Base-by-base conservation (phyloP, 2,113 vertebrate species). In the Gasterosteus aculeatus region DNA sequence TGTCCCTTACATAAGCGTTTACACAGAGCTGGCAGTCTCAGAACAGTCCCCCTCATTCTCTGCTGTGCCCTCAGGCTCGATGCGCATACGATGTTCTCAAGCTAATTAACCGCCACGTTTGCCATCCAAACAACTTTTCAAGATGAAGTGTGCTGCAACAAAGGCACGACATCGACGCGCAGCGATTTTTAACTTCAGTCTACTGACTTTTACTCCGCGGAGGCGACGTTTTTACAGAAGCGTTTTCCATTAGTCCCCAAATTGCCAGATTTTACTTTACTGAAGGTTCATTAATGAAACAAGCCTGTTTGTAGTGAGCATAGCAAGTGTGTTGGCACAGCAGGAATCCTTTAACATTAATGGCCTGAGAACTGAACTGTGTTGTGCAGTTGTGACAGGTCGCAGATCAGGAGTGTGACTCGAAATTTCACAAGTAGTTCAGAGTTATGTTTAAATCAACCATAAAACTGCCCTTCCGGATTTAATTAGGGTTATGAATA, bases 1-100 rank as follows among this genome's bases (percentile, higher is more conserved):
- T 87, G 70, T 77, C 76, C 72, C 84, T 88, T 89, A 84, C 77
- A 62, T 85, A 87, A 87, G 85, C 82, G 71, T 85, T 87, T 73
- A 82, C 77, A 83, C 82, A 69, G 75, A 56, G 78, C 75, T 33
- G 75, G 75, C 73, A 57, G 60, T 57, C 69, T 64, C 78, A 68
- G 53, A 75, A 74, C 69, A 78, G 70, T 73, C 78, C 81, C 84
- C 70, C 75, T 66, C 76, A 70, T 59, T 88, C 80, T 78, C 51
- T 60, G 65, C 26, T 79, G 54, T 42, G 57, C 76, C 82, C 80
- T 81, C 69, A 49, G 83, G 81, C 86, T 79, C 59, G 76, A 84
- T 77, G 86, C 79, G 75, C 85, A 76, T 42, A 69, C 46, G 71
- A 81, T 85, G 22, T 84, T 84, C 83, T 82, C 75, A 42, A 74